Evolutionary conservation across 2,797 vertebrate species (phyloP), one percentile per base, ranked within the genome.

Genomic region (Meriones psammophilus): DNA sequence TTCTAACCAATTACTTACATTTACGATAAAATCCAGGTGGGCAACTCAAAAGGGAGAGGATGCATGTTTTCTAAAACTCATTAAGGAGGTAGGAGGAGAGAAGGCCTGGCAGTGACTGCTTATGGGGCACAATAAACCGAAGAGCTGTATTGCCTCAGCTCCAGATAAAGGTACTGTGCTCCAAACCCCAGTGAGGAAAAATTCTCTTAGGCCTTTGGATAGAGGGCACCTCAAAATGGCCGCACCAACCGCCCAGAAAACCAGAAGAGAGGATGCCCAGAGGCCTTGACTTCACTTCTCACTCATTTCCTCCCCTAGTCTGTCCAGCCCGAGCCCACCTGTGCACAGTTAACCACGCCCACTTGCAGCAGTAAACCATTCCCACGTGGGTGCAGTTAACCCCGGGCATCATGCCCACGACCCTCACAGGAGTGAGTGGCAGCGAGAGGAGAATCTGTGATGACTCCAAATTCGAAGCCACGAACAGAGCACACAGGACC

Each of bases 11-110:
- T 30, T 91, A 24, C 74, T 87, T 60, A 66, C 33, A 83, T 64
- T 94, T 54, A 76, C 20, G 39, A 88, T 64, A 79, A 96, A 69
- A 80, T 71, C 66, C 80, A 71, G 78, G 64, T 83, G 30, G 68
- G 28, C 22, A 36, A 42, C 50, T 56, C 93, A 20, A 54, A 84
- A 13, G 3, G 15, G 8, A 26, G 14, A 3, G 79, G 36, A 22
- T 54, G 18, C 83, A 28, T 50, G 30, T 69, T 88, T 91, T 85
- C 46, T 39, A 84, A 84, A 85, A 64, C 88, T 78, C 56, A 74
- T 80, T 33, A 88, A 64, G 46, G 17, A 83, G 6, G 64, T 13
- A 24, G 17, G 56, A 33, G 54, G 64, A 39, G 33, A 60, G 62
- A 77, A 79, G 28, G 33, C 33, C 30, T 80, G 69, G 33, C 10